phyloP scores from a whole-genome alignment of 1,140 invertebrate species.

The Nilaparvata lugens region DNA sequence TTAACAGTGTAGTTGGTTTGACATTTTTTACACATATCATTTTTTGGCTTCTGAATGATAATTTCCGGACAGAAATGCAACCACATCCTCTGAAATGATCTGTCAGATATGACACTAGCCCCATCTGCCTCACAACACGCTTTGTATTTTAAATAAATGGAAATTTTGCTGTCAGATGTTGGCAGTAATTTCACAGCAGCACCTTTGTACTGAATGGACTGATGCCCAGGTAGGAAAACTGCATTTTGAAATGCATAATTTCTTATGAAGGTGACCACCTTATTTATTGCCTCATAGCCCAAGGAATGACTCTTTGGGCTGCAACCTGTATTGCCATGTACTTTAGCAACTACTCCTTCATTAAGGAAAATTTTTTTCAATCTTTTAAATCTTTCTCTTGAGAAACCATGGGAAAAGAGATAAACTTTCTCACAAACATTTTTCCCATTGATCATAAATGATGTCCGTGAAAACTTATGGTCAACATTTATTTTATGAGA shows the following conservation, averaged over 20 bases:
- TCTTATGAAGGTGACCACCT: constrained; percentile 2
- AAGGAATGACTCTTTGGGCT: not conserved
- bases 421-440: constrained; percentile 10
- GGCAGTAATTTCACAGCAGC: constrained; percentile 10
- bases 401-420: not conserved
- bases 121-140: not conserved
- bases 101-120: not conserved
- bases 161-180: not conserved
- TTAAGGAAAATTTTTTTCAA: constrained; percentile 1
- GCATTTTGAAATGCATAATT: constrained; percentile 12
- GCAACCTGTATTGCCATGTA: constrained; percentile 5
- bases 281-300: not conserved
- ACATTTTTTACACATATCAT: constrained; percentile 1
- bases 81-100: not conserved
- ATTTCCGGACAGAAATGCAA: not conserved
- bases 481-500: not conserved
- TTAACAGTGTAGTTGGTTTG: constrained; percentile 1
- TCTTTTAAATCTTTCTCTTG: constrained; percentile 10
- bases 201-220: not conserved
- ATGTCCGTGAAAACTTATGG: not conserved
- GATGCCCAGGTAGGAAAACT: constrained; percentile 4
- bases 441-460: not conserved
- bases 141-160: constrained; percentile 10
- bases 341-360: not conserved
- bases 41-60: not conserved